Conservation (phyloP, 2,888 invertebrate species). For the Drosophila leonis region DNA sequence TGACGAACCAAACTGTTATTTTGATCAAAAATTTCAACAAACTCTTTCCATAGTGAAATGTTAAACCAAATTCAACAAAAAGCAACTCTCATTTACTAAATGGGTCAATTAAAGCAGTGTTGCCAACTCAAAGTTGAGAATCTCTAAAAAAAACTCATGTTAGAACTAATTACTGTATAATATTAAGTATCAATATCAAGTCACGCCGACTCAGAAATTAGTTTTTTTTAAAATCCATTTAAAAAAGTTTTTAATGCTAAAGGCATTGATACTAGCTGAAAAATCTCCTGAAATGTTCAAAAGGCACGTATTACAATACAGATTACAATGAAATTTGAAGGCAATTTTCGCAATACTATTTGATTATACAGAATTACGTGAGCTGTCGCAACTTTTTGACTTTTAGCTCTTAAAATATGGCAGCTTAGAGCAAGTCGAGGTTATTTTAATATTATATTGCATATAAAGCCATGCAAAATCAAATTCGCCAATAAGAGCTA, state of each 20-base stretch:
- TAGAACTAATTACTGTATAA: too few relatives aligned
- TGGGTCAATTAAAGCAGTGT: too few relatives aligned
- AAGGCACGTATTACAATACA: not conserved
- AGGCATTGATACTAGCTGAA: not conserved
- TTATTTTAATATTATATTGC: conserved; percentile 12
- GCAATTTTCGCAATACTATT: conserved; percentile 5
- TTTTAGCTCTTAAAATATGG: conserved; percentile 25
- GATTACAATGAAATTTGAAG: not conserved
- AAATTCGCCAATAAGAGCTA: conserved; percentile 19
- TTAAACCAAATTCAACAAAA: too few relatives aligned
- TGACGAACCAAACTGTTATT: too few relatives aligned
- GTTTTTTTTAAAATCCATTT: not conserved
- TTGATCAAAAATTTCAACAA: too few relatives aligned
- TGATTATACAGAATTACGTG: conserved; percentile 42
- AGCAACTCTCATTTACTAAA: too few relatives aligned
- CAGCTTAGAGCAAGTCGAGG: conserved; percentile 4
- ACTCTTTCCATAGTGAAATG: too few relatives aligned
- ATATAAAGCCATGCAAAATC: conserved; percentile 11
- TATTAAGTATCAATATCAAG: too few relatives aligned
- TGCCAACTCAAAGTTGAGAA: too few relatives aligned
- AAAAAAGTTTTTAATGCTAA: not conserved
- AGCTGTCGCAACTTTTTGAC: conserved; percentile 37
- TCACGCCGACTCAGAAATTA: not conserved
- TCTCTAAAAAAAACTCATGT: too few relatives aligned
- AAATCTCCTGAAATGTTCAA: not conserved